Percentiles rank a stretch among this genome's conserved stretches.
Evolutionary conservation across 2,113 vertebrate species (phyloP).

Genomic region (Eulacestoma nigropectus): DNA sequence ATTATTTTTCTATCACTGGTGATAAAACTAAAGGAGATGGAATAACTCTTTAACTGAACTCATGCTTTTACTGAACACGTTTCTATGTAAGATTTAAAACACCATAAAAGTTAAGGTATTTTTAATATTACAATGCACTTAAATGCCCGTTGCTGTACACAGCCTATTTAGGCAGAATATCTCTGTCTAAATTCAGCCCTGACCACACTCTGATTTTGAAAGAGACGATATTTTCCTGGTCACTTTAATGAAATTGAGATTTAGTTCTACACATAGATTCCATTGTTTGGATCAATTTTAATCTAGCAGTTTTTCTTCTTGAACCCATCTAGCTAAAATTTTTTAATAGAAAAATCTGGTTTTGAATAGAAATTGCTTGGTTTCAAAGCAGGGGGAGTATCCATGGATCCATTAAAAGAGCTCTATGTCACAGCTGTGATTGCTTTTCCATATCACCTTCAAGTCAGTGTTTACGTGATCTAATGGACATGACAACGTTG

Average conservation of each 20-base stretch:
- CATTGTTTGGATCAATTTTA: neutral
- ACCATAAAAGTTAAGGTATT: neutral
- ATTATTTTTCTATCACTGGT: neutral
- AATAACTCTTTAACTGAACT: neutral
- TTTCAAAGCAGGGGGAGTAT: neutral
- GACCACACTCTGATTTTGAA: fast-evolving
- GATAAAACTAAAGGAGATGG: neutral
- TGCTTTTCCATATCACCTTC: neutral
- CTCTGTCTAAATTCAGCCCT: neutral
- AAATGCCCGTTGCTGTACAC: neutral
- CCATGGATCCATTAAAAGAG: neutral
- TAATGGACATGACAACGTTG: neutral
- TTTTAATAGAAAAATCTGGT: neutral
- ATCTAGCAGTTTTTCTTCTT: neutral
- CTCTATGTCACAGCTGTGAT: neutral
- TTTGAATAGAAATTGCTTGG: neutral
- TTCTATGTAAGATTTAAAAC: neutral
- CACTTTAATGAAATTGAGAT: neutral
- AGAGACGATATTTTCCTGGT: neutral
- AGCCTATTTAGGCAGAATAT: neutral
- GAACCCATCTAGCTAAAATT: neutral
- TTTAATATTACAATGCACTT: neutral
- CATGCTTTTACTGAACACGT: neutral
- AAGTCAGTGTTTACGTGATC: neutral
- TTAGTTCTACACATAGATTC: neutral